Conservation (phyloP, 2,113 vertebrate species). For the Tautogolabrus adspersus region DNA sequence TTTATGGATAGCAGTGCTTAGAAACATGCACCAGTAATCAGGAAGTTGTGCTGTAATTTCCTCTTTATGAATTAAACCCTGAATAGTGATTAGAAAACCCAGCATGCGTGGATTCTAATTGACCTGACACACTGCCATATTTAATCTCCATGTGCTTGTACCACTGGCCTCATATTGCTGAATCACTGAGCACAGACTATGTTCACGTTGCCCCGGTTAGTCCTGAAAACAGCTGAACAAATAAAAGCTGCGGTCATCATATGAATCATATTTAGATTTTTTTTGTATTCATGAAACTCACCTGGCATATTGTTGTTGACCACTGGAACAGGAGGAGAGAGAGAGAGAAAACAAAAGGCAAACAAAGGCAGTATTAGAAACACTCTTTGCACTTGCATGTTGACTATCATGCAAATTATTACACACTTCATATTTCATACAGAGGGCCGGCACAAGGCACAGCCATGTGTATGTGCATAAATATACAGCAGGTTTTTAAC, state of each 20-base stretch:
- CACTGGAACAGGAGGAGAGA: constrained; percentile 86
- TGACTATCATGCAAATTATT: constrained; percentile 83
- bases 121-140: not conserved
- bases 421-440: constrained; percentile 76
- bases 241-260: not conserved
- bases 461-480: constrained; percentile 78
- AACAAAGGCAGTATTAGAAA: constrained; percentile 67
- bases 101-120: not conserved
- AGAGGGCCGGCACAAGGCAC: constrained; percentile 60
- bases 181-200: not conserved
- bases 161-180: not conserved
- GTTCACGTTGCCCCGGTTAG: not conserved
- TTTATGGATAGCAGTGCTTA: too few relatives aligned
- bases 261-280: constrained; percentile 1
- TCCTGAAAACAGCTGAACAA: constrained; percentile 5
- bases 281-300: constrained; percentile 82
- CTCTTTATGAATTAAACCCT: not conserved
- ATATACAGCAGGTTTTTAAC: not conserved
- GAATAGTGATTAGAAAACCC: not conserved
- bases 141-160: not conserved
- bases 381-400: constrained; percentile 90
- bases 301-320: constrained; percentile 91
- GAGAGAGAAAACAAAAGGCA: constrained; percentile 71
- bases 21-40: not conserved
- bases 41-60: not conserved